Evolutionary conservation across 2,113 vertebrate genomes (phyloP), one percentile per base, ranked within the genome.

Genomic region (Nesoenas mayeri): DNA sequence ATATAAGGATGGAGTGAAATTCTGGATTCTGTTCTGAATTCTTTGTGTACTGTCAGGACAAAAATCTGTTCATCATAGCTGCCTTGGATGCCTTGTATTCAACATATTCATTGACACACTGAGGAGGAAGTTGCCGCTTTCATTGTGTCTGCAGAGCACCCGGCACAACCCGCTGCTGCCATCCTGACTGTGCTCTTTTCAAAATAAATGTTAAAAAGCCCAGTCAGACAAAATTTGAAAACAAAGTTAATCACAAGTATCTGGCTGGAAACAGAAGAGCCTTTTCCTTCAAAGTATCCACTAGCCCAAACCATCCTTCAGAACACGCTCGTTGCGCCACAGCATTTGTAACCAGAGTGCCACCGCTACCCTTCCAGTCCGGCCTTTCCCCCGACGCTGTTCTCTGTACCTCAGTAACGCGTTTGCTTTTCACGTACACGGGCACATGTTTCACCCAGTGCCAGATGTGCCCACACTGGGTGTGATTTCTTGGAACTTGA

Each of bases 401-500:
- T 89, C 15, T 81, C 73, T 44, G 56, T 60, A 65, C 62, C 74
- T 25, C 61, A 72, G 54, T 12, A 72, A 71, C 6, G 1, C 5
- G 1, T 67, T 53, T 86, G 79, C 82, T 57, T 65, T 80, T 40
- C 82, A 32, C 4, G 3, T 58, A 73, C 60, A 51, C 0, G 44
- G 93, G 61, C 89, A 83, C 31, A 26, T 28, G 60, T 92, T 74
- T 83, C 60, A 84, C 92, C 58, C 88, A 15, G 64, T 17, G 79
- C 85, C 82, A 94, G 70, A 89, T 36, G 47, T 95, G 93, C 89
- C 85, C 90, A 64, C 60, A 81, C 67, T 75, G 93, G 95, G 85
- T 61, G 93, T 96, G 90, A 92, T 95, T 96, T 96, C 93, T 88
- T 72, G 80, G 96, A 94, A 95, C 87, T 69, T 13, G 48, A 93